Conservation (phyloP, 1,140 invertebrate genomes). For the Aphelinus certus region DNA sequence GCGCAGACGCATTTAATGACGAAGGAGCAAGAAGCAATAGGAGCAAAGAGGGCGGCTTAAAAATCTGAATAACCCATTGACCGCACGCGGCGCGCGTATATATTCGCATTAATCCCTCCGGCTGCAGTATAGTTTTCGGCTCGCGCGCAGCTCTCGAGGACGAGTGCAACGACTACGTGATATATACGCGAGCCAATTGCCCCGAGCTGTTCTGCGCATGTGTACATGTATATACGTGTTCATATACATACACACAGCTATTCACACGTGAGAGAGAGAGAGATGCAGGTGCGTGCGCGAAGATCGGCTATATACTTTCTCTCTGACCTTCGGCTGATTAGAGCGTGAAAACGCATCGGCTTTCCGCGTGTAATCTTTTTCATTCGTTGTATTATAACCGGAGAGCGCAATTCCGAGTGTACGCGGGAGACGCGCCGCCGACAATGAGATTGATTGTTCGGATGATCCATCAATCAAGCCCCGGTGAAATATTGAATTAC, state of each 20-base stretch:
- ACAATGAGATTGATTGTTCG: too few relatives aligned
- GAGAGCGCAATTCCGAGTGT: too few relatives aligned
- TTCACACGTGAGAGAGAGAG: too few relatives aligned
- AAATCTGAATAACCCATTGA: constrained; percentile 56
- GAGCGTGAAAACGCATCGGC: constrained; percentile 13
- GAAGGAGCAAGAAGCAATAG: too few relatives aligned
- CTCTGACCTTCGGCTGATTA: constrained; percentile 10
- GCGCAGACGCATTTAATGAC: background rate
- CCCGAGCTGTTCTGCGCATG: too few relatives aligned
- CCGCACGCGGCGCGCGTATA: constrained; percentile 39
- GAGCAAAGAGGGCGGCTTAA: constrained; percentile 42
- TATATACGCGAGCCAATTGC: background rate
- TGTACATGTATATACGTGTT: too few relatives aligned
- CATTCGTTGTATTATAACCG: too few relatives aligned
- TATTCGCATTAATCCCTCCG: background rate
- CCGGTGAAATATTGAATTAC: too few relatives aligned
- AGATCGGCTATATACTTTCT: background rate
- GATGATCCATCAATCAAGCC: too few relatives aligned
- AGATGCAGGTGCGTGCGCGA: too few relatives aligned
- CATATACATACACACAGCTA: too few relatives aligned
- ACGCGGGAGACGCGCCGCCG: too few relatives aligned
- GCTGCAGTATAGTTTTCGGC: constrained; percentile 20
- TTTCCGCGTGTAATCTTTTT: background rate
- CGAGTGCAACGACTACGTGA: constrained; percentile 19
- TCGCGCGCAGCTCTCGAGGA: background rate